These are phyloP conservation scores for Ranitomeya imitator DNA, from an alignment of 2,113 vertebrate species.

Conservation along the genomic window DNA sequence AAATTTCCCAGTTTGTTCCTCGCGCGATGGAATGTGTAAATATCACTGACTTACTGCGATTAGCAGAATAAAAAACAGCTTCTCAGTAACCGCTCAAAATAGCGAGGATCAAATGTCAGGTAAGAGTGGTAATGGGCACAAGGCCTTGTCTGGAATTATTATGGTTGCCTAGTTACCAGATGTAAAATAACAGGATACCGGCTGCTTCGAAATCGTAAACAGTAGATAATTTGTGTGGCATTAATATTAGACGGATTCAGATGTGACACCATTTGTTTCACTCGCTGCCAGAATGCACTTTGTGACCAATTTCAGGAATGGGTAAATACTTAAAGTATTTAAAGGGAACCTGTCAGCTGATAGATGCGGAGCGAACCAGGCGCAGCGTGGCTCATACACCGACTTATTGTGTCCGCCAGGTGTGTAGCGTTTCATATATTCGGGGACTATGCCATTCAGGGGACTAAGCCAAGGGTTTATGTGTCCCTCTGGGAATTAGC, in stretches of 20 bases:
- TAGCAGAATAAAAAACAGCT: conserved; percentile 4
- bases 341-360: not conserved
- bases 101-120: conserved; percentile 50
- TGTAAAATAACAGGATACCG: conserved; percentile 51
- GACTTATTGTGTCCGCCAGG: too few species aligned
- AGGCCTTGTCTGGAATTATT: conserved; percentile 49
- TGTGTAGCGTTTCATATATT: too few species aligned
- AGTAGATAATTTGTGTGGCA: conserved; percentile 50
- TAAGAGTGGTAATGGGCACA: conserved; percentile 42
- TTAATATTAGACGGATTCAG: conserved; percentile 49
- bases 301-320: conserved; percentile 35
- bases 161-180: conserved; percentile 53
- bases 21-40: not conserved
- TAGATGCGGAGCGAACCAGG: too few species aligned
- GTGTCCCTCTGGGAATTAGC: too few species aligned
- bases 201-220: conserved; percentile 47
- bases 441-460: too few species aligned
- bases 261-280: conserved; percentile 45
- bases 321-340: not conserved
- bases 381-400: too few species aligned
- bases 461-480: too few species aligned
- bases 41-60: not conserved
- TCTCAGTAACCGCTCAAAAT: conserved; percentile 22
- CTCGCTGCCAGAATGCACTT: conserved; percentile 34
- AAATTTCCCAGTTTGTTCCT: not conserved